Evolutionary conservation across 2,888 invertebrate genomes (phyloP).

Genomic region (Conops quadrifasciatus): DNA sequence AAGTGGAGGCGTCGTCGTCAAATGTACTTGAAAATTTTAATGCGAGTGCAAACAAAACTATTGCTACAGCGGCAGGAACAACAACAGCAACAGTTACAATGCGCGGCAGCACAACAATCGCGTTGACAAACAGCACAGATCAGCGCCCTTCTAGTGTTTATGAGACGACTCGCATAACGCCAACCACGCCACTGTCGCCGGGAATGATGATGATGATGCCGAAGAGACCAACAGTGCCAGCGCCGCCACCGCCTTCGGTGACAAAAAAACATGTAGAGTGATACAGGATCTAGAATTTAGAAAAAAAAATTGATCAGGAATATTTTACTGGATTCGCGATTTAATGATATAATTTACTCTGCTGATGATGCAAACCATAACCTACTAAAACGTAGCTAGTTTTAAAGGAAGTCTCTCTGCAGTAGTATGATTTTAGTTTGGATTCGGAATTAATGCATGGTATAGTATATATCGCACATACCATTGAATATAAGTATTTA

Average conservation of each 20-base stretch:
- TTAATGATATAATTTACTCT: background rate
- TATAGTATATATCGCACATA: conserved; percentile 1
- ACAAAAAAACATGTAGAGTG: conserved; percentile 55
- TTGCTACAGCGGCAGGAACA: conserved; percentile 18
- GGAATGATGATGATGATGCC: conserved; percentile 55
- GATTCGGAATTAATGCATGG: conserved; percentile 15
- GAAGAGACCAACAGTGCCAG: conserved; percentile 60
- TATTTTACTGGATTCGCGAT: background rate
- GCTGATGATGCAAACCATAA: background rate
- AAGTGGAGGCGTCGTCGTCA: conserved; percentile 14
- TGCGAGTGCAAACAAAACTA: conserved; percentile 27
- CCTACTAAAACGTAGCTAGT: no score
- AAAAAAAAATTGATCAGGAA: background rate
- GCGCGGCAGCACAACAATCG: conserved; percentile 4
- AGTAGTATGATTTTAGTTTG: conserved; percentile 11
- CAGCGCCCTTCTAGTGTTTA: background rate
- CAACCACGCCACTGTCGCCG: conserved; percentile 58
- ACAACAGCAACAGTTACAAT: conserved; percentile 12
- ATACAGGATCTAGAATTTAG: conserved; percentile 13
- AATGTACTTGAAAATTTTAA: conserved; percentile 29
- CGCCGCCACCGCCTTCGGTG: conserved; percentile 57
- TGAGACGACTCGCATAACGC: conserved; percentile 42
- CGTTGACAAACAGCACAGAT: background rate
- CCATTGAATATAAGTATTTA: conserved; percentile 18
- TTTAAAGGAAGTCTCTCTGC: conserved; percentile 8